Percentiles rank a stretch among this genome's conserved stretches.
Evolutionary conservation across 2,888 invertebrate genomes (phyloP).

Genomic region (Drosophila borealis): DNA sequence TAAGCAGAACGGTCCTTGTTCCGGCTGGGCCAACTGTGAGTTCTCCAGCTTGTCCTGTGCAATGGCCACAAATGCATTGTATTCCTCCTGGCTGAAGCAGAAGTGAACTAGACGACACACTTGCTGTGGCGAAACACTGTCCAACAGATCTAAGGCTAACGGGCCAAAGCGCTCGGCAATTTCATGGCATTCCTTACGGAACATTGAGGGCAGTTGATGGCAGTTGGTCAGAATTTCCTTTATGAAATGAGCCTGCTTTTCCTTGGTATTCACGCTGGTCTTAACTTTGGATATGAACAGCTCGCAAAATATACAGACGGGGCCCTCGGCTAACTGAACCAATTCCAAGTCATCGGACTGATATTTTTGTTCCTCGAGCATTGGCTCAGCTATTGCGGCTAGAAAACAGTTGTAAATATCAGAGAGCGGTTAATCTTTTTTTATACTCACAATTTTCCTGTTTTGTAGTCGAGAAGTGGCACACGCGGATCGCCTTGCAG

Average conservation of each 20-base stretch:
- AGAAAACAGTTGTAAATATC: background rate
- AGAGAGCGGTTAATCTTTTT: background rate
- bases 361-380: background rate
- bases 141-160: background rate
- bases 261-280: background rate
- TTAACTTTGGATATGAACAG: background rate
- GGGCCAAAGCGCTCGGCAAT: fast-evolving
- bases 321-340: background rate
- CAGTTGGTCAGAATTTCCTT: background rate
- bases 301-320: slow-evolving; percentile 1
- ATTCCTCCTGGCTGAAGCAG: background rate
- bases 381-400: background rate
- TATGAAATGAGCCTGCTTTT: background rate
- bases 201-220: background rate
- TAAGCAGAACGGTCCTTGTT: background rate
- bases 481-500: slow-evolving; percentile 10
- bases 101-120: background rate
- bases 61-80: background rate
- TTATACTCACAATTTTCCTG: background rate
- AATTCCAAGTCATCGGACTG: background rate
- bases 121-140: background rate
- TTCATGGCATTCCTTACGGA: background rate
- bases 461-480: background rate
- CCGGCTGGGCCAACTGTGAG: too few relatives aligned
- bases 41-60: background rate